Percentiles rank a stretch among this genome's conserved stretches.
Evolutionary conservation across 2,797 vertebrate genomes (phyloP).

Genomic region (Rhinichthys osculus): DNA sequence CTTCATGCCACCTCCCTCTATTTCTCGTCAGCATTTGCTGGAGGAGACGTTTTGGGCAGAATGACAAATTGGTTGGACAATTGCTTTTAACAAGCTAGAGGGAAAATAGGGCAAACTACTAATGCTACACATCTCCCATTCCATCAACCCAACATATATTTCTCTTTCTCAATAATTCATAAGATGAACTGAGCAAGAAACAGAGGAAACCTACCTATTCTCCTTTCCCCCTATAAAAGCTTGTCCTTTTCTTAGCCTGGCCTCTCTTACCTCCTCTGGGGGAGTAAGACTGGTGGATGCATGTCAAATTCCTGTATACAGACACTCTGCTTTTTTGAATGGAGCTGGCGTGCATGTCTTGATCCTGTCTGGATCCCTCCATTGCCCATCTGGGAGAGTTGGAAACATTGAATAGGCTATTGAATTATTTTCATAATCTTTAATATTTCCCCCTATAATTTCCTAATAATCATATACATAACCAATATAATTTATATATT

Average conservation of each 20-base stretch:
- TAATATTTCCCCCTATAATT: background rate
- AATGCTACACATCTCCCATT: conserved; percentile 73
- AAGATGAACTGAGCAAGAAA: conserved; percentile 42
- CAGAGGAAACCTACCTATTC: conserved; percentile 31
- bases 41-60: conserved; percentile 66
- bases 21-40: conserved; percentile 62
- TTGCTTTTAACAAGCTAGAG: conserved; percentile 80
- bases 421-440: background rate
- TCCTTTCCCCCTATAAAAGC: conserved; percentile 10
- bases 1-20: conserved; percentile 57
- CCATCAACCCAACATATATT: conserved; percentile 72
- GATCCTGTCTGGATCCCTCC: background rate
- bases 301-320: conserved; percentile 35
- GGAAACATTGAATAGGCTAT: background rate
- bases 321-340: conserved; percentile 45
- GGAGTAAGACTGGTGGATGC: conserved; percentile 4
- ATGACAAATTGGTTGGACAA: conserved; percentile 81
- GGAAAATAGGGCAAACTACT: conserved; percentile 79
- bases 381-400: background rate
- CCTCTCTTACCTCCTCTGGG: conserved; percentile 26
- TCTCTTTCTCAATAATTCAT: conserved; percentile 72
- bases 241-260: background rate
- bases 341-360: background rate
- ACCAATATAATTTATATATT: background rate
- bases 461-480: background rate